These are phyloP conservation scores for Campodea augens DNA, from an alignment of 1,140 invertebrate species.

Conservation along the genomic window DNA sequence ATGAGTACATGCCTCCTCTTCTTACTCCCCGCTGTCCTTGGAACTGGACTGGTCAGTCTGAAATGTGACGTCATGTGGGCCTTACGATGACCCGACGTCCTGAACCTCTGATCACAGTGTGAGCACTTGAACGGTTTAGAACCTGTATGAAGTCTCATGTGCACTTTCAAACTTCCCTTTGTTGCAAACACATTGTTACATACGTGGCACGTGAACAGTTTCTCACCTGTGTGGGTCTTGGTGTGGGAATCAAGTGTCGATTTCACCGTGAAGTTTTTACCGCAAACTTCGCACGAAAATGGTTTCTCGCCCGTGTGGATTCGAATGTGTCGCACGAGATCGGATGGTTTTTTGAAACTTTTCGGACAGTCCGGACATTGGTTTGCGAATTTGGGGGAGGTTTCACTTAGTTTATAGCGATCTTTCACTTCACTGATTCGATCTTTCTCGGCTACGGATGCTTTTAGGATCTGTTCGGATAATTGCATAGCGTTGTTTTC, in stretches of 20 bases:
- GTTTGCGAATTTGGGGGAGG: conserved; percentile 23
- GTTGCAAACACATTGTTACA: conserved; percentile 37
- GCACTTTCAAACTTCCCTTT: conserved; percentile 43
- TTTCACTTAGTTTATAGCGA: conserved; percentile 19
- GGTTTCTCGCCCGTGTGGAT: conserved; percentile 48
- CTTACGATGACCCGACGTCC: conserved; percentile 46
- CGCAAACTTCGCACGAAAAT: conserved; percentile 39
- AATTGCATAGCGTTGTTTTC: too few relatives aligned
- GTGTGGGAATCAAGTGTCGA: conserved; percentile 39
- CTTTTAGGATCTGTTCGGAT: background rate
- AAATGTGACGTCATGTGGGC: conserved; percentile 37
- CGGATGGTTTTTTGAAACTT: conserved; percentile 31
- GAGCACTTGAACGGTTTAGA: conserved; percentile 44
- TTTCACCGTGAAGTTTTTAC: conserved; percentile 44
- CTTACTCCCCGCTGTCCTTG: too few relatives aligned
- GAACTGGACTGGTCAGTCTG: conserved; percentile 16
- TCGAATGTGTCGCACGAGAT: conserved; percentile 30
- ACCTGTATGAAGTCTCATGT: conserved; percentile 48
- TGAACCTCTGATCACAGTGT: conserved; percentile 38
- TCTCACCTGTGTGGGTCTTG: conserved; percentile 33
- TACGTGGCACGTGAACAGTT: conserved; percentile 35
- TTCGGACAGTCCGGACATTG: conserved; percentile 34
- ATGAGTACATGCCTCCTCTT: too few relatives aligned
- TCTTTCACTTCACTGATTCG: background rate
- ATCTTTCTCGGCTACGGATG: background rate